phyloP scores from a whole-genome alignment of 2,113 vertebrate genomes.

The Elachura formosa region DNA sequence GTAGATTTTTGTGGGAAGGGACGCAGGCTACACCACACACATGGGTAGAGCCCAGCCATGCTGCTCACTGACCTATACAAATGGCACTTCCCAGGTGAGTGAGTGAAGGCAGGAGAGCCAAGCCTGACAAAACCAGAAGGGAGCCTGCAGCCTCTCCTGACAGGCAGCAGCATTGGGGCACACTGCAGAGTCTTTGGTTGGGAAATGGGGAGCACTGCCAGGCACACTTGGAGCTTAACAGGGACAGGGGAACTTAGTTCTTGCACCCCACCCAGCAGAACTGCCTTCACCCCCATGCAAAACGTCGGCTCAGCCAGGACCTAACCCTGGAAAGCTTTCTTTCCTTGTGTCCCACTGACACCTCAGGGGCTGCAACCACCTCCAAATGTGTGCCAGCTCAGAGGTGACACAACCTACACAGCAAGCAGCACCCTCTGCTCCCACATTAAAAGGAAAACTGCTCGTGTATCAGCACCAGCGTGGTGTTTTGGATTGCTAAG shows the following conservation, averaged over 20 bases:
- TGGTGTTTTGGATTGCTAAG: neutral
- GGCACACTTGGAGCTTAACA: neutral
- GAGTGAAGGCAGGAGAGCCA: neutral
- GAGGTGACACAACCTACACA: neutral
- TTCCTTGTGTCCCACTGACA: neutral
- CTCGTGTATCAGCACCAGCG: neutral
- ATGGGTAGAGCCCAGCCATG: neutral
- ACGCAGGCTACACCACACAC: accelerated
- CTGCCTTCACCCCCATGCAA: accelerated
- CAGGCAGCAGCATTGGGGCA: accelerated
- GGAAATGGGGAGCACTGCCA: accelerated
- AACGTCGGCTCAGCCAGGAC: neutral
- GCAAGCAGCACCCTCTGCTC: neutral
- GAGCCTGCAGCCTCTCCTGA: neutral
- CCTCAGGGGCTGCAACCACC: neutral
- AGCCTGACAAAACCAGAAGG: neutral
- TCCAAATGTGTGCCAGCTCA: neutral
- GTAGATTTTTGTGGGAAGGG: neutral
- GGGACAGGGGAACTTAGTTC: neutral
- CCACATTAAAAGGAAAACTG: neutral
- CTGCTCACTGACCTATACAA: neutral
- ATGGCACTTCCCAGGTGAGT: neutral
- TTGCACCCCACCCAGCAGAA: neutral
- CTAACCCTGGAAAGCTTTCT: neutral
- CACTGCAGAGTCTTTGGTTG: accelerated